These are phyloP conservation scores for Andricus curvator DNA, from an alignment of 2,888 invertebrate genomes.

Conservation along the genomic window DNA sequence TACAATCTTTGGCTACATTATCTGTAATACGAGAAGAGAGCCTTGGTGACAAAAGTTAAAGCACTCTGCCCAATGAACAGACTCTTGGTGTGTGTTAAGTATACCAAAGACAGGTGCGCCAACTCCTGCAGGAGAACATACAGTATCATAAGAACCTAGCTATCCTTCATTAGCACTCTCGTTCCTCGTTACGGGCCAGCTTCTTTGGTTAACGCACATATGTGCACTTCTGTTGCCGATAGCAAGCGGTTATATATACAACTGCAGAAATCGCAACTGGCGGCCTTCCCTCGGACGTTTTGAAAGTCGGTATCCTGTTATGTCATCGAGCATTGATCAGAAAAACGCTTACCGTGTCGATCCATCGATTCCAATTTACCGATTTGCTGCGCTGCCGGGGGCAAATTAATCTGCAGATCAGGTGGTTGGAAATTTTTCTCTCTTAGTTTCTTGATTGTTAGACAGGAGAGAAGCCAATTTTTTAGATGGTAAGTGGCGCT, in stretches of 20 bases:
- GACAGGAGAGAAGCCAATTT: neutral
- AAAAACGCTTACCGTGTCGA: constrained; percentile 20
- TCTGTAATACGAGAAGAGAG: constrained; percentile 12
- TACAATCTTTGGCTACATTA: constrained; percentile 24
- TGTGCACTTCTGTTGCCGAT: constrained; percentile 23
- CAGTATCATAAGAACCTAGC: constrained; percentile 33
- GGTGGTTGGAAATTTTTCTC: neutral
- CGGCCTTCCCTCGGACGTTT: constrained; percentile 12
- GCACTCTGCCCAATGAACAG: neutral
- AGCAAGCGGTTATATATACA: neutral
- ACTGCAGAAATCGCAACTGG: constrained; percentile 7
- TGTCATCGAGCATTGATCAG: constrained; percentile 29
- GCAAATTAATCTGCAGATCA: constrained; percentile 27
- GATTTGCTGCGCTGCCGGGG: constrained; percentile 11
- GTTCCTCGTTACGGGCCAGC: constrained; percentile 29
- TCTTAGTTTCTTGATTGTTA: constrained; percentile 9
- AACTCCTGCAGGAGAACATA: constrained; percentile 14
- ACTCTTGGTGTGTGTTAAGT: neutral
- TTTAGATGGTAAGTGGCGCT: constrained; percentile 17
- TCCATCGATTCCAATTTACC: constrained; percentile 21
- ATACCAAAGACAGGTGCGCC: constrained; percentile 29
- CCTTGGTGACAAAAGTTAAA: constrained; percentile 34
- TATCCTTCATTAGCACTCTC: constrained; percentile 42
- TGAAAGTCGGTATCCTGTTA: constrained; percentile 38
- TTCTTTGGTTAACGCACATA: constrained; percentile 28